Conservation (phyloP, 2,888 invertebrate genomes). For the Andrena fulva region DNA sequence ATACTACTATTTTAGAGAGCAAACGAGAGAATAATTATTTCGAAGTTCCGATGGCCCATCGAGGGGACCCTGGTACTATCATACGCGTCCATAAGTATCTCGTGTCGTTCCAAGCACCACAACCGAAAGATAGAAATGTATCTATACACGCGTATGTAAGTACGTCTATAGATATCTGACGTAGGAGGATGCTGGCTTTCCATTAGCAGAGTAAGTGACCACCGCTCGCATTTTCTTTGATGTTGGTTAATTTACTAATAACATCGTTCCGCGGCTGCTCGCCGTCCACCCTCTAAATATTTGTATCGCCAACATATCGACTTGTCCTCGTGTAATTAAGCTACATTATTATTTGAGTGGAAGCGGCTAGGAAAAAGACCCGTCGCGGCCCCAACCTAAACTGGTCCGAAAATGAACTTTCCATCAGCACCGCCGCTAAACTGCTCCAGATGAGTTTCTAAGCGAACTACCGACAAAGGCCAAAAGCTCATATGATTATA, state of each 20-base stretch:
- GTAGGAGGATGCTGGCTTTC: slow-evolving; percentile 75
- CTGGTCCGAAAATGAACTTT: slow-evolving; percentile 56
- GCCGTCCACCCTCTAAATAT: slow-evolving; percentile 82
- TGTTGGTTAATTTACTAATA: slow-evolving; percentile 85
- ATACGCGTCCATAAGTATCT: slow-evolving; percentile 27
- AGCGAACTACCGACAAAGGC: background rate
- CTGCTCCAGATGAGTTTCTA: slow-evolving; percentile 48
- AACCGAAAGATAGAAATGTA: slow-evolving; percentile 56
- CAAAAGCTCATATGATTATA: slow-evolving; percentile 14
- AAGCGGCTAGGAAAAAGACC: slow-evolving; percentile 57
- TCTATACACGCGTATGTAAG: slow-evolving; percentile 50
- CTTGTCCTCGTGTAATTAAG: slow-evolving; percentile 76
- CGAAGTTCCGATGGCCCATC: background rate
- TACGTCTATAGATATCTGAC: slow-evolving; percentile 58
- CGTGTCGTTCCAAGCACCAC: background rate
- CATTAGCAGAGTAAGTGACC: slow-evolving; percentile 83
- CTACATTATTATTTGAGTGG: slow-evolving; percentile 74
- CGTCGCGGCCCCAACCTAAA: slow-evolving; percentile 13
- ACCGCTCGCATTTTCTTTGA: slow-evolving; percentile 83
- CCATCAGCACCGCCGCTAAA: slow-evolving; percentile 28
- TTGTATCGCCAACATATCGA: slow-evolving; percentile 83
- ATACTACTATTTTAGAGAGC: background rate
- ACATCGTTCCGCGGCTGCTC: slow-evolving; percentile 76
- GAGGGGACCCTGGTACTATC: slow-evolving; percentile 9
- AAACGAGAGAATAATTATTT: background rate